A percentile compares a stretch with the other conserved stretches of the same genome.
Conservation (phyloP, 2,113 vertebrate species). For the Xiphorhynchus elegans region DNA sequence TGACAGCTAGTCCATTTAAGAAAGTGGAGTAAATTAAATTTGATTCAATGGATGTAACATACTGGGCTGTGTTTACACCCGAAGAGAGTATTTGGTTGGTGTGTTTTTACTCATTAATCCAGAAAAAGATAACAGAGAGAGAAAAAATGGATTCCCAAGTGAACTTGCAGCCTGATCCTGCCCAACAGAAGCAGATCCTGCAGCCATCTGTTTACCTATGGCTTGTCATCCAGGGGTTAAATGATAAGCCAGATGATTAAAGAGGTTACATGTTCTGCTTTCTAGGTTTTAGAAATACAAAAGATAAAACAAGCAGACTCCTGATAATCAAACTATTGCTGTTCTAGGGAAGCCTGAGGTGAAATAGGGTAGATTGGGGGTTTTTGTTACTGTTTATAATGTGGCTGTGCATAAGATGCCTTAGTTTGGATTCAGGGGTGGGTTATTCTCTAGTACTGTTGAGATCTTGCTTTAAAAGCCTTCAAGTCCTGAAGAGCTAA, state of each 20-base stretch:
- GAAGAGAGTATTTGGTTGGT: background rate
- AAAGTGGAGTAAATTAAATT: background rate
- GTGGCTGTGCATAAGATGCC: background rate
- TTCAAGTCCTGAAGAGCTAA: background rate
- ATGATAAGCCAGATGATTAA: background rate
- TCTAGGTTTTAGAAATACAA: background rate
- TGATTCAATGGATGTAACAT: background rate
- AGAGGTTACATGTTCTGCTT: background rate
- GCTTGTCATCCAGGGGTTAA: background rate
- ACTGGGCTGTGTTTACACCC: background rate
- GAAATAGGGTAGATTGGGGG: accelerated
- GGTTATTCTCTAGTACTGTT: background rate
- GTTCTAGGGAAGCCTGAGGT: background rate
- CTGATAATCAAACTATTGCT: background rate
- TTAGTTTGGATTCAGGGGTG: background rate
- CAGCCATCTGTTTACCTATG: background rate
- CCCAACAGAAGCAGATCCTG: background rate
- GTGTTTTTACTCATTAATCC: background rate
- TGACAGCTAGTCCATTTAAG: background rate
- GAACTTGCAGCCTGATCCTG: background rate
- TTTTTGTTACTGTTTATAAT: background rate
- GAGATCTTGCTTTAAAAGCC: background rate
- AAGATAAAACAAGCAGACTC: background rate
- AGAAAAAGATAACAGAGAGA: background rate
- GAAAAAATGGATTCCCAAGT: background rate